Evolutionary conservation across 2,888 invertebrate species (phyloP).

Genomic region (Cyrtodaria siliqua): DNA sequence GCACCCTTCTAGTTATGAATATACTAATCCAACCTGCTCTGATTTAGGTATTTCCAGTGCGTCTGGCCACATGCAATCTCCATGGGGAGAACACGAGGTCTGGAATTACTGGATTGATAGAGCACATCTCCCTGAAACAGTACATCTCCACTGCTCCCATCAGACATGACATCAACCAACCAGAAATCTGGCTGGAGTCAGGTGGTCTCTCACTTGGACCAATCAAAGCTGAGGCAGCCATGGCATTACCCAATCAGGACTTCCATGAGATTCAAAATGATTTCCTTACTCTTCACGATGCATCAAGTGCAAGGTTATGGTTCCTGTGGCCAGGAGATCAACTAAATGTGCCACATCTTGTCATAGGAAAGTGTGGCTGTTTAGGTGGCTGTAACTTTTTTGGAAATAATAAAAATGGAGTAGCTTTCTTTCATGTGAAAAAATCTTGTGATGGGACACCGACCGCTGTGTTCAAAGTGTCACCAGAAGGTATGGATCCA

Average conservation of each 20-base stretch:
- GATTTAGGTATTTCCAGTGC: slow-evolving; percentile 92
- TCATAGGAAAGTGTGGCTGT: slow-evolving; percentile 93
- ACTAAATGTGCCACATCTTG: slow-evolving; percentile 45
- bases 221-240: slow-evolving; percentile 94
- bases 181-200: slow-evolving; percentile 93
- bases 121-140: slow-evolving; percentile 90
- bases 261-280: slow-evolving; percentile 83
- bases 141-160: slow-evolving; percentile 88
- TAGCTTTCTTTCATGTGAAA: slow-evolving; percentile 93
- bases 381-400: slow-evolving; percentile 98
- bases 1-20: too few relatives aligned
- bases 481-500: slow-evolving; percentile 88
- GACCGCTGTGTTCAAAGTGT: slow-evolving; percentile 79
- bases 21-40: too few relatives aligned
- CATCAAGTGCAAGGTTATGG: slow-evolving; percentile 94
- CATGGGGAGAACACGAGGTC: slow-evolving; percentile 96
- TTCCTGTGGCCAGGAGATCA: slow-evolving; percentile 95
- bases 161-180: slow-evolving; percentile 69
- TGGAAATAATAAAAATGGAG: slow-evolving; percentile 95
- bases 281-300: slow-evolving; percentile 89
- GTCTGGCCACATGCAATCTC: slow-evolving; percentile 96
- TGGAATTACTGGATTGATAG: slow-evolving; percentile 94
- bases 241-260: slow-evolving; percentile 87
- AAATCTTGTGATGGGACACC: slow-evolving; percentile 66
- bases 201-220: slow-evolving; percentile 96